These are phyloP conservation scores for Apeltes quadracus DNA, from an alignment of 2,113 vertebrate genomes.

Conservation along the genomic window DNA sequence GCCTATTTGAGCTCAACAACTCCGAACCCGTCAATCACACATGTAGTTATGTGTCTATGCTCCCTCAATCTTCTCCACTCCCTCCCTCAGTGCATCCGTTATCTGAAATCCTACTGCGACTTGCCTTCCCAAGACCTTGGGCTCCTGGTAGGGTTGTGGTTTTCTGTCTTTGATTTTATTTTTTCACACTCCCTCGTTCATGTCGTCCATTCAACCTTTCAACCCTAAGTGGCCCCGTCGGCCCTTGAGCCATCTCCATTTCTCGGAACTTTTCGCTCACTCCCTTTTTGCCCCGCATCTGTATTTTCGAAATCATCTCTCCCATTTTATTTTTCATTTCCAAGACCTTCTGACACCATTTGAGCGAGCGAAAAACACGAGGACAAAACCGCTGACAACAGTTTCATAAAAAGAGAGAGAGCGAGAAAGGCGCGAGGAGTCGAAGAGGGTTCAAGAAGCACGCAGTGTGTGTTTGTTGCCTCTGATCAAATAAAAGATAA, in stretches of 20 bases:
- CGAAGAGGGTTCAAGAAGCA: neutral
- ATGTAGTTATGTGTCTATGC: neutral
- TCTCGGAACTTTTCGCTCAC: slow-evolving; percentile 8
- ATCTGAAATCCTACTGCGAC: slow-evolving; percentile 15
- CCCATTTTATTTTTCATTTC: slow-evolving; percentile 24
- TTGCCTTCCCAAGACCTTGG: slow-evolving; percentile 2
- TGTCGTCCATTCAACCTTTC: slow-evolving; percentile 41
- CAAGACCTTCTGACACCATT: slow-evolving; percentile 23
- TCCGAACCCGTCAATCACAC: neutral
- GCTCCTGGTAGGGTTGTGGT: neutral
- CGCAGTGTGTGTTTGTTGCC: neutral
- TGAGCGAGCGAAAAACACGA: slow-evolving; percentile 16
- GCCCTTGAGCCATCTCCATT: slow-evolving; percentile 47
- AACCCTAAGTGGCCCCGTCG: slow-evolving; percentile 28
- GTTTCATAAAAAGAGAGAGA: neutral
- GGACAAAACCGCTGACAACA: slow-evolving; percentile 40
- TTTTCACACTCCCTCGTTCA: slow-evolving; percentile 10
- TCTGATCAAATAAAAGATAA: slow-evolving; percentile 1
- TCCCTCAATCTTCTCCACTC: neutral
- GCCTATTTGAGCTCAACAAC: neutral
- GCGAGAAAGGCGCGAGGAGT: neutral
- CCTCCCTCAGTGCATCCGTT: slow-evolving; percentile 30
- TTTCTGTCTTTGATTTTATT: neutral
- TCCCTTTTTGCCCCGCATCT: slow-evolving; percentile 12
- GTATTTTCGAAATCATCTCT: slow-evolving; percentile 35